Evolutionary conservation across 1,140 invertebrate species (phyloP).

Genomic region (Eriosoma lanigerum): DNA sequence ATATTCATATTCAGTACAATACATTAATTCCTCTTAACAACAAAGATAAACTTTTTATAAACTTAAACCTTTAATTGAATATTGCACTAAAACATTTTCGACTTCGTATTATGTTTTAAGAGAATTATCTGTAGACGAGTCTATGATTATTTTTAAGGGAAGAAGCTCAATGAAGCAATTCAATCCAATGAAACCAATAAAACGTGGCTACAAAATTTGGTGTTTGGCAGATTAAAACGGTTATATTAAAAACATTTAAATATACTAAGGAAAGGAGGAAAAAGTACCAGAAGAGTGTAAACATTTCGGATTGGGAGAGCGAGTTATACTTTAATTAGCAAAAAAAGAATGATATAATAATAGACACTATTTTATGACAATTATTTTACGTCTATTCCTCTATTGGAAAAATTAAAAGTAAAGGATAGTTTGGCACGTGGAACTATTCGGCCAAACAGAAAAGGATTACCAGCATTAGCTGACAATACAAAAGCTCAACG

Average conservation of each 20-base stretch:
- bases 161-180: constrained; percentile 56
- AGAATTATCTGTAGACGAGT: background rate
- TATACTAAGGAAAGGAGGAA: constrained; percentile 41
- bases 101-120: background rate
- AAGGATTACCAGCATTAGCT: constrained; percentile 37
- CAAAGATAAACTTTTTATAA: background rate
- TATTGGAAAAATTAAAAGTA: constrained; percentile 14
- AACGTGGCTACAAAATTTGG: constrained; percentile 58
- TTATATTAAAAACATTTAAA: constrained; percentile 54
- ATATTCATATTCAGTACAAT: too few relatives aligned
- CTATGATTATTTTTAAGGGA: constrained; percentile 53
- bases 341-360: constrained; percentile 3
- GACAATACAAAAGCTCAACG: constrained; percentile 26
- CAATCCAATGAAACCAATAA: constrained; percentile 57
- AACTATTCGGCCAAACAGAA: constrained; percentile 30
- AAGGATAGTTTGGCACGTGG: constrained; percentile 16
- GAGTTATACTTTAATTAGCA: constrained; percentile 54
- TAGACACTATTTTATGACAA: constrained; percentile 23
- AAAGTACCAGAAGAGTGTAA: background rate
- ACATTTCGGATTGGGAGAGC: constrained; percentile 54
- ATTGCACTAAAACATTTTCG: background rate
- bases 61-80: background rate
- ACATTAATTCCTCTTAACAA: too few relatives aligned
- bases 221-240: constrained; percentile 53
- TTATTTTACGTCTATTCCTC: constrained; percentile 36